phyloP scores from a whole-genome alignment of 2,113 vertebrate genomes.

The Osmerus mordax region DNA sequence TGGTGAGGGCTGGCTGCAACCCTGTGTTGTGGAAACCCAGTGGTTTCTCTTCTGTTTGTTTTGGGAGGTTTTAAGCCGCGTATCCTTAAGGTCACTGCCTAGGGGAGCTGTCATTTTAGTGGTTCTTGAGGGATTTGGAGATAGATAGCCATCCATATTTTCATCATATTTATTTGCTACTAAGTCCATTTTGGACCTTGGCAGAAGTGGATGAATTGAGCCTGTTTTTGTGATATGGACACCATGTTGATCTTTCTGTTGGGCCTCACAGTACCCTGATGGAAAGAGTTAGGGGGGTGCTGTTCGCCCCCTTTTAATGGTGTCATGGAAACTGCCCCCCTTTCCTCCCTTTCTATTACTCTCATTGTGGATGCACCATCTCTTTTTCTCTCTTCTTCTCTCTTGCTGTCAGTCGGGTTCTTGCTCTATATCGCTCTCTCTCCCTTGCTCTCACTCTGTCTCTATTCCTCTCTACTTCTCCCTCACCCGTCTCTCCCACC shows the following conservation, averaged over 20 bases:
- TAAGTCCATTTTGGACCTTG: conserved; percentile 30
- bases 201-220: conserved; percentile 35
- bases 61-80: conserved; percentile 48
- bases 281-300: conserved; percentile 10
- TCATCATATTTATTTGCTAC: conserved; percentile 26
- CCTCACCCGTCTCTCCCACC: conserved; percentile 14
- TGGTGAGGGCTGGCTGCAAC: neutral
- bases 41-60: conserved; percentile 39
- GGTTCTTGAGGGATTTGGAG: conserved; percentile 29
- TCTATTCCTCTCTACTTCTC: conserved; percentile 12
- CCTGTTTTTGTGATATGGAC: conserved; percentile 29
- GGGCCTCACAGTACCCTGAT: conserved; percentile 8
- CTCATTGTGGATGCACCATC: conserved; percentile 4
- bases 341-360: neutral
- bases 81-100: conserved; percentile 31
- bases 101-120: conserved; percentile 24
- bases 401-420: neutral
- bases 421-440: neutral
- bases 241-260: conserved; percentile 43
- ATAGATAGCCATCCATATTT: conserved; percentile 16
- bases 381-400: neutral
- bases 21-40: conserved; percentile 41
- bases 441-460: conserved; percentile 6
- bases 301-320: conserved; percentile 25
- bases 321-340: conserved; percentile 44